phyloP scores from a whole-genome alignment of 2,797 vertebrate genomes.

The Aselliscus stoliczkanus region DNA sequence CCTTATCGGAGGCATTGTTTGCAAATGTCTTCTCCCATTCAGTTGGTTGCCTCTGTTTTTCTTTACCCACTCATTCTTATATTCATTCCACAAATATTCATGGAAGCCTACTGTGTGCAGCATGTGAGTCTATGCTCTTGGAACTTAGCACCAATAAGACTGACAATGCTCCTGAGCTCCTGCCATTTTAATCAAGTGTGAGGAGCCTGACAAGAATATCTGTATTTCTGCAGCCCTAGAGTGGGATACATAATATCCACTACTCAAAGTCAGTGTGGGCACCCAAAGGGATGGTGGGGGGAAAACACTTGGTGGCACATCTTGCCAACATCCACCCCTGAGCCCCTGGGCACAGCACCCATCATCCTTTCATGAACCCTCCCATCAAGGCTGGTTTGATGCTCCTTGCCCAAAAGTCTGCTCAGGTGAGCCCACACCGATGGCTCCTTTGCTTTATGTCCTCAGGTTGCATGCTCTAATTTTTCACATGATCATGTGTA shows the following conservation, averaged over 20 bases:
- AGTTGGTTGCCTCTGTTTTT: too few species aligned
- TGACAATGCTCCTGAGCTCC: background rate
- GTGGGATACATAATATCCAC: background rate
- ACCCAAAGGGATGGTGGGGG: background rate
- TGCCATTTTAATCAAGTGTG: background rate
- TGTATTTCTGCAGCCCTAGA: background rate
- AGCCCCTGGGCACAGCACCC: background rate
- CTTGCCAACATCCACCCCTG: background rate
- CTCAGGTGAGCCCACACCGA: background rate
- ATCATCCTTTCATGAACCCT: background rate
- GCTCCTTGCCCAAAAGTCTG: background rate
- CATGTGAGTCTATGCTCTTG: background rate
- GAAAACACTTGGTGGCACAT: background rate
- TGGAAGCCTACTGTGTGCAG: background rate
- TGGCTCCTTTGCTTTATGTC: background rate
- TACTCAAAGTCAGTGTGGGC: background rate
- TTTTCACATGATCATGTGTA: background rate
- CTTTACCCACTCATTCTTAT: background rate
- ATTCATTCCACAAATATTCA: background rate
- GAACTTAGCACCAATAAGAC: background rate
- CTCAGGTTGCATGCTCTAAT: background rate
- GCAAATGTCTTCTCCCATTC: too few species aligned
- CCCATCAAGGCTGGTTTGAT: background rate
- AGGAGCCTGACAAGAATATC: background rate
- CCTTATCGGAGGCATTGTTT: too few species aligned